These are phyloP conservation scores for Aythya baeri DNA, from an alignment of 2,113 vertebrate genomes.

Conservation along the genomic window DNA sequence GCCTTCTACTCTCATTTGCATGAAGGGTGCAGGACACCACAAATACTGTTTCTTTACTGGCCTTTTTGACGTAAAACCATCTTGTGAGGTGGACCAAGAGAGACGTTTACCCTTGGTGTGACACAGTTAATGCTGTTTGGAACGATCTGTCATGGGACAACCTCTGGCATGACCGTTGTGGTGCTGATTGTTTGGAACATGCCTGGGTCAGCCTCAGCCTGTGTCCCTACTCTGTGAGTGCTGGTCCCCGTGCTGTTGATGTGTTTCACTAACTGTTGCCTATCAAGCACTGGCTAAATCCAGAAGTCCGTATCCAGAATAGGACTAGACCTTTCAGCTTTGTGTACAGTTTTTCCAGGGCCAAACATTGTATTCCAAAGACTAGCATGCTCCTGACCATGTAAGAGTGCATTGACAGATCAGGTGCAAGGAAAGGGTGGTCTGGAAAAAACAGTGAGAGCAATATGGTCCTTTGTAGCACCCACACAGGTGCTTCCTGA, in stretches of 20 bases:
- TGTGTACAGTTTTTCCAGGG: not conserved
- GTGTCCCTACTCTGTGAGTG: not conserved
- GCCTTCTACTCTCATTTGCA: not conserved
- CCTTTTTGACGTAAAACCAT: not conserved
- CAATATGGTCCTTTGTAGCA: not conserved
- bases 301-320: not conserved
- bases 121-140: not conserved
- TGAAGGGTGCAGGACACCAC: not conserved
- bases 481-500: not conserved
- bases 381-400: not conserved
- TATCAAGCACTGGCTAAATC: not conserved
- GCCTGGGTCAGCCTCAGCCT: not conserved
- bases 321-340: not conserved
- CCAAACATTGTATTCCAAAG: not conserved
- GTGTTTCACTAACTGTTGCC: not conserved
- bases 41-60: not conserved
- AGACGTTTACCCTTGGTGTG: not conserved
- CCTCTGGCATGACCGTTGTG: constrained; percentile 3
- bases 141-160: not conserved
- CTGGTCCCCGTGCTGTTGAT: not conserved
- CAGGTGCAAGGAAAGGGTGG: not conserved
- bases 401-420: not conserved
- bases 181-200: not conserved
- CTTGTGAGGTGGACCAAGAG: not conserved
- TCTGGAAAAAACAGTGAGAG: not conserved